Percentiles rank a stretch among this genome's conserved stretches.
Conservation (phyloP, 2,888 invertebrate genomes). For the Leptarthrus brevirostris region DNA sequence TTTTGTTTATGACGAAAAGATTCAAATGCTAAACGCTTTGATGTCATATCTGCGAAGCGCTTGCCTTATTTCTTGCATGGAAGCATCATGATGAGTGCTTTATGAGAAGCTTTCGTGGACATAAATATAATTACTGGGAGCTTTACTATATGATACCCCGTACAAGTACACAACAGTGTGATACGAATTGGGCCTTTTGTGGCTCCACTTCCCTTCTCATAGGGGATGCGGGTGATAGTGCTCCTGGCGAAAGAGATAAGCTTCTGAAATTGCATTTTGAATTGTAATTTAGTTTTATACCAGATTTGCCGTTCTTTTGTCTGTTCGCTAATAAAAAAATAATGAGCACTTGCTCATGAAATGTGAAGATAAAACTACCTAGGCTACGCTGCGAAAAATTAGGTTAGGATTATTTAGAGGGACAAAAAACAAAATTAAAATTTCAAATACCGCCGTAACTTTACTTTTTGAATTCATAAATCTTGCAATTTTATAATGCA, state of each 20-base stretch:
- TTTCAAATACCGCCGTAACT: too few relatives aligned
- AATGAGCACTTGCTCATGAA: not conserved
- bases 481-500: too few relatives aligned
- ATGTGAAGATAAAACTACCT: too few relatives aligned
- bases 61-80: too few relatives aligned
- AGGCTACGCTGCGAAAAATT: too few relatives aligned
- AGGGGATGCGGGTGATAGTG: conserved; percentile 21
- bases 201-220: conserved; percentile 9
- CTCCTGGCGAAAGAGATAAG: conserved; percentile 19
- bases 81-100: not conserved
- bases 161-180: not conserved
- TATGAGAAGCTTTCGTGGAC: conserved; percentile 3
- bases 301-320: conserved; percentile 3
- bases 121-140: not conserved
- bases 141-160: conserved; percentile 1
- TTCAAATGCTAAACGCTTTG: too few relatives aligned
- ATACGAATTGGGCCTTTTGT: conserved; percentile 12
- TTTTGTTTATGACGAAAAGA: too few relatives aligned
- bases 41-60: too few relatives aligned
- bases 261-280: conserved; percentile 34
- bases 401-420: too few relatives aligned
- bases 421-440: too few relatives aligned
- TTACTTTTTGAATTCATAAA: too few relatives aligned
- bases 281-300: conserved; percentile 30
- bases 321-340: not conserved